phyloP scores from a whole-genome alignment of 2,888 invertebrate genomes.

The Ophion ventricosus region DNA sequence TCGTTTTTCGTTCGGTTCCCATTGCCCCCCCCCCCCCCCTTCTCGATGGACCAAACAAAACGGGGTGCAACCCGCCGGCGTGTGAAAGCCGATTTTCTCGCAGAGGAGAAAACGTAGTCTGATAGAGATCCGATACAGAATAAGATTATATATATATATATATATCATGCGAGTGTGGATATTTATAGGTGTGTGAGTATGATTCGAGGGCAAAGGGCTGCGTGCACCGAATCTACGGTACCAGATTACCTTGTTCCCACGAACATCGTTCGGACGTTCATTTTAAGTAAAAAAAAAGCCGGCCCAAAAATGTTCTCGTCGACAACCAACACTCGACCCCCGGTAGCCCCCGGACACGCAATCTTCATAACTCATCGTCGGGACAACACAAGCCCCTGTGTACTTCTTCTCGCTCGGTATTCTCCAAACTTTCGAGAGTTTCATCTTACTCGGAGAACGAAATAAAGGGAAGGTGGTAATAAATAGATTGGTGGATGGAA shows the following conservation, averaged over 20 bases:
- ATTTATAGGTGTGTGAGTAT: background rate
- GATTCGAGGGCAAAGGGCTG: conserved; percentile 32
- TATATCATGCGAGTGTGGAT: background rate
- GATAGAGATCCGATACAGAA: conserved; percentile 21
- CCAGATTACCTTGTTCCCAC: conserved; percentile 72
- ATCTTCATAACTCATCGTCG: conserved; percentile 74
- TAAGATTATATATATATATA: background rate
- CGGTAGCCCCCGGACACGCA: conserved; percentile 59
- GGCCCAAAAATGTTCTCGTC: conserved; percentile 49
- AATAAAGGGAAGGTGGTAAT: background rate
- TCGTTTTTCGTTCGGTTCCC: conserved; percentile 54
- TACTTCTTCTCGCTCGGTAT: conserved; percentile 50
- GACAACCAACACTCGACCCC: conserved; percentile 26
- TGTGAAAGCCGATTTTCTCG: conserved; percentile 66
- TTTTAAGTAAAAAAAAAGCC: conserved; percentile 29
- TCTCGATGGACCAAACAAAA: conserved; percentile 23
- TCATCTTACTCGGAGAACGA: conserved; percentile 20
- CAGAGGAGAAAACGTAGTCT: conserved; percentile 30
- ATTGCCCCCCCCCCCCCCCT: conserved; percentile 11
- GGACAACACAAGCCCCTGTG: conserved; percentile 11
- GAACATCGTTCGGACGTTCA: conserved; percentile 72
- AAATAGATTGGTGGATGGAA: conserved; percentile 6
- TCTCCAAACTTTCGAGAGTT: conserved; percentile 72
- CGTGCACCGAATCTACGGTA: conserved; percentile 58
- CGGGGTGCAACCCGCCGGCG: conserved; percentile 53